Percentiles rank a stretch among this genome's conserved stretches.
These are phyloP conservation scores for Tapirus indicus DNA, from an alignment of 2,797 vertebrate genomes.

Conservation along the genomic window DNA sequence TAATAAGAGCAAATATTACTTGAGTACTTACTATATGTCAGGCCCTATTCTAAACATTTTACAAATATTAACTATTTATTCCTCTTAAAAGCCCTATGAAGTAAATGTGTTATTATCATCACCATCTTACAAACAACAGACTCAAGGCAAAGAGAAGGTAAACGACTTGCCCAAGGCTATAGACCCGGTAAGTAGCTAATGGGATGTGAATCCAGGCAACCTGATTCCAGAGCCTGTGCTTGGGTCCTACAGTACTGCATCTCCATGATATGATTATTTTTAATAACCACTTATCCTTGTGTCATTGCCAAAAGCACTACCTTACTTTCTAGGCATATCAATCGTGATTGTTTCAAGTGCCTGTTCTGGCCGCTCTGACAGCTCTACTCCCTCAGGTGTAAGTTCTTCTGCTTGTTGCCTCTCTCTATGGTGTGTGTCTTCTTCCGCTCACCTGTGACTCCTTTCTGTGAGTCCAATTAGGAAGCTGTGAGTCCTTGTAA, in stretches of 20 bases:
- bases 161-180: not conserved
- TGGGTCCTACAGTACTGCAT: not conserved
- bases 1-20: not conserved
- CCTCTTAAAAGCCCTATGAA: not conserved
- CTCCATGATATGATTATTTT: not conserved
- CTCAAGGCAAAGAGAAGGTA: not conserved
- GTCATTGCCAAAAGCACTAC: not conserved
- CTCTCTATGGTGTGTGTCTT: not conserved
- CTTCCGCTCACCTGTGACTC: not conserved
- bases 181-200: not conserved
- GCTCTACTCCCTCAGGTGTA: too few species aligned
- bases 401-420: not conserved
- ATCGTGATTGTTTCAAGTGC: not conserved
- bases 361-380: too few species aligned
- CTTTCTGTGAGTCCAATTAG: not conserved
- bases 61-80: not conserved
- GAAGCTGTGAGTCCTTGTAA: not conserved
- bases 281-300: not conserved
- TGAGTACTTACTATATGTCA: not conserved
- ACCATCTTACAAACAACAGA: not conserved
- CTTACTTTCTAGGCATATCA: not conserved
- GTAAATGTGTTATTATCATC: not conserved
- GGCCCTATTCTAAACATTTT: not conserved
- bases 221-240: not conserved
- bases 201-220: not conserved